A percentile compares a stretch with the other conserved stretches of the same genome.
Conservation (phyloP, 2,797 vertebrate species). For the Anguilla megastoma region DNA sequence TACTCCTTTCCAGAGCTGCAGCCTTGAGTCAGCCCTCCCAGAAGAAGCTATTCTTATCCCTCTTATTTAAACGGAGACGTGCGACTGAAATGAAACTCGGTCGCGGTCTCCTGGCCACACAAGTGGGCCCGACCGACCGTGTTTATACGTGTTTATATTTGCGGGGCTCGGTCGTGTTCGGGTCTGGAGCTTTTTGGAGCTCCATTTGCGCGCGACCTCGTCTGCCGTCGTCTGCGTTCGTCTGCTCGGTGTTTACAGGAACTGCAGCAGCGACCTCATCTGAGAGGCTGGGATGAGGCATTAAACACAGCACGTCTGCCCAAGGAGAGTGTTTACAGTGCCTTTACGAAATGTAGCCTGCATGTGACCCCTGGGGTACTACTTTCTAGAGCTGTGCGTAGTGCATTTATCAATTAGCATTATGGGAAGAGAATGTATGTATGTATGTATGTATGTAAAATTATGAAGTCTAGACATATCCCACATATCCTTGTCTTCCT, state of each 20-base stretch:
- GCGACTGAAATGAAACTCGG: not conserved
- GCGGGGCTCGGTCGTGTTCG: not conserved
- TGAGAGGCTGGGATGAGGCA: not conserved
- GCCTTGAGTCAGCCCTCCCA: not conserved
- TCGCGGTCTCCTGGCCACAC: not conserved
- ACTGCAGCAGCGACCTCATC: not conserved
- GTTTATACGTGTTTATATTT: not conserved
- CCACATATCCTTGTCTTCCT: constrained; percentile 43
- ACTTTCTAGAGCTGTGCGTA: not conserved
- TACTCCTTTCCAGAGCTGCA: not conserved
- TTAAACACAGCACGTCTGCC: not conserved
- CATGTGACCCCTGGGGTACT: not conserved
- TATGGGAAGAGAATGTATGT: not conserved
- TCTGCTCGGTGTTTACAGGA: not conserved
- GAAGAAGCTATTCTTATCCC: not conserved
- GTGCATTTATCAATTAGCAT: not conserved
- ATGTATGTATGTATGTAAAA: constrained; percentile 9
- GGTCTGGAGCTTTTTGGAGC: not conserved
- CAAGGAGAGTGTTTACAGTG: not conserved
- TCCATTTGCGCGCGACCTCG: not conserved
- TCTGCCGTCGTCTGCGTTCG: not conserved
- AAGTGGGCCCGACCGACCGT: not conserved
- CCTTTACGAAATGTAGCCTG: not conserved
- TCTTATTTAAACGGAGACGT: not conserved
- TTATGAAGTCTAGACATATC: constrained; percentile 59